A percentile compares a stretch with the other conserved stretches of the same genome.
These are phyloP conservation scores for Bos indicus DNA, from an alignment of 2,113 vertebrate species.

Conservation along the genomic window DNA sequence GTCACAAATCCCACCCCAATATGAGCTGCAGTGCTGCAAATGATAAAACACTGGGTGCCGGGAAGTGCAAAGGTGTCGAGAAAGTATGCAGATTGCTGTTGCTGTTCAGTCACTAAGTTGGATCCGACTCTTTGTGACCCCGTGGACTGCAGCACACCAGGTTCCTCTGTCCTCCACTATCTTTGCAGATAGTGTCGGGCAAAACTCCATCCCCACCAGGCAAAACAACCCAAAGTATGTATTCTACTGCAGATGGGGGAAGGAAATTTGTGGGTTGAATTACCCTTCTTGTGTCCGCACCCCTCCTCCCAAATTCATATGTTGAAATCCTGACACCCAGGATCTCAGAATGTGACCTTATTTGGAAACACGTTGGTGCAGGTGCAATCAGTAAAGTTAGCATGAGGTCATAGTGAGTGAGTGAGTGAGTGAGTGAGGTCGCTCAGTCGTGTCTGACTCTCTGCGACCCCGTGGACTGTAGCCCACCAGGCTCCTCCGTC, in stretches of 20 bases:
- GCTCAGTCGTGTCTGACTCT: too few species aligned
- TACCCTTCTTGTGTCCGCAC: neutral
- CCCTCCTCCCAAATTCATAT: neutral
- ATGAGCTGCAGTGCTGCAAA: neutral
- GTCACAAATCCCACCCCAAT: neutral
- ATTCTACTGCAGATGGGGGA: neutral
- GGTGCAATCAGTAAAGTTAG: neutral
- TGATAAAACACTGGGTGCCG: neutral
- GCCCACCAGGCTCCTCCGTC: too few species aligned
- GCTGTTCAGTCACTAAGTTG: neutral
- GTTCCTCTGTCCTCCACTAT: neutral
- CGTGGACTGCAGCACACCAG: neutral
- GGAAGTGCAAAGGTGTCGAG: neutral
- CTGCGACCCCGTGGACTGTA: too few species aligned
- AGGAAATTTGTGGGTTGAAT: neutral
- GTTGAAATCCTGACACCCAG: neutral
- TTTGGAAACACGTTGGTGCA: neutral
- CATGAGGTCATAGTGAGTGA: neutral
- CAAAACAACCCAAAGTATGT: neutral
- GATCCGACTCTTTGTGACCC: neutral
- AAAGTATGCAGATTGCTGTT: neutral
- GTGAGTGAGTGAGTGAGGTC: too few species aligned
- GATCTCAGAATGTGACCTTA: neutral
- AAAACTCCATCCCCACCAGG: neutral
- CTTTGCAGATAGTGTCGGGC: neutral